Evolutionary conservation across 2,888 invertebrate genomes (phyloP).

Genomic region (Rotaria sp.): DNA sequence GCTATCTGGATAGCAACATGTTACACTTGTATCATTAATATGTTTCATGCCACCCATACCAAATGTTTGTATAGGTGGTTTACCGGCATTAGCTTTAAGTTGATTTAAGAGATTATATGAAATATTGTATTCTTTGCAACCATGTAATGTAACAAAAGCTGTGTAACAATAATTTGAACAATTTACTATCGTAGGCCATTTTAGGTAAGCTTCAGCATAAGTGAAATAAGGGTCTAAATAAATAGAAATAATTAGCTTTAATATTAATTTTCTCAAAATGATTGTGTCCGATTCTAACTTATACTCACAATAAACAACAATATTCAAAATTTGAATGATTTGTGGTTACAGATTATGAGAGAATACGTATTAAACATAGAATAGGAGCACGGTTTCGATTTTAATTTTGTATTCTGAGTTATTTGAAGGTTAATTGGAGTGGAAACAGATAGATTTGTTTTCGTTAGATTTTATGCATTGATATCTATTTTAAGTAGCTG

Average conservation of each 20-base stretch:
- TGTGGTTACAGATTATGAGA: no score
- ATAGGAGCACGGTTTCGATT: no score
- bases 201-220: neutral
- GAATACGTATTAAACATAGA: no score
- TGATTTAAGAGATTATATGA: neutral
- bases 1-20: constrained; percentile 20
- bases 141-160: neutral
- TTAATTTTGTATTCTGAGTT: no score
- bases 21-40: neutral
- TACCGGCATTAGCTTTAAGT: neutral
- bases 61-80: neutral
- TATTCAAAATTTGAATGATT: no score
- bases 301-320: no score
- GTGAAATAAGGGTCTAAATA: neutral
- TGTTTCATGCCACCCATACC: neutral
- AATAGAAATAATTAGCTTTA: neutral
- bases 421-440: no score
- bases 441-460: no score
- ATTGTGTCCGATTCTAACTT: no score
- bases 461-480: no score
- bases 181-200: neutral
- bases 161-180: neutral
- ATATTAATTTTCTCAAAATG: no score
- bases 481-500: no score
- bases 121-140: neutral